Conservation (phyloP, 2,888 invertebrate genomes). For the Ryuthela nishihirai region DNA sequence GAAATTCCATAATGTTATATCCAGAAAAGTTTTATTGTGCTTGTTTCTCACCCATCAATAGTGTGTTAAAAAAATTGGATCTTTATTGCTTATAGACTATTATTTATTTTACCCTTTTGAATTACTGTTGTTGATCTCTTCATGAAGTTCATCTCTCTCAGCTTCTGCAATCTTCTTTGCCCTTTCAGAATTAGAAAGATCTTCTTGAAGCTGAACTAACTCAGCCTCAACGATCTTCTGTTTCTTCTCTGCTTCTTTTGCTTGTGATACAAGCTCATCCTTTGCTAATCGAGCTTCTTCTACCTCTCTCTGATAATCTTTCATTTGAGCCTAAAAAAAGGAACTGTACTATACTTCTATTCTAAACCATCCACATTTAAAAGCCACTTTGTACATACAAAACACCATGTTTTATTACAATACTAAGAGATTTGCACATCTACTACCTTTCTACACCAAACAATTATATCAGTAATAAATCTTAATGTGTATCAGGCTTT, state of each 20-base stretch:
- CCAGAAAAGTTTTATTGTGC: neutral
- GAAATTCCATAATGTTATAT: too few relatives aligned
- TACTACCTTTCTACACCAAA: too few relatives aligned
- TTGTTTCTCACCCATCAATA: too few relatives aligned
- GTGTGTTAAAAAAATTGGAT: too few relatives aligned
- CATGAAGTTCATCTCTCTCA: conserved; percentile 90
- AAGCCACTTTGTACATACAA: too few relatives aligned
- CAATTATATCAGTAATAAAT: too few relatives aligned
- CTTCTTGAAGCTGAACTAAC: conserved; percentile 78
- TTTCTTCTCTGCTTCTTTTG: conserved; percentile 83
- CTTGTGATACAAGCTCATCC: conserved; percentile 71
- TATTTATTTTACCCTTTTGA: conserved; percentile 50
- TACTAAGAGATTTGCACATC: too few relatives aligned
- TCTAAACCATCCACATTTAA: too few relatives aligned
- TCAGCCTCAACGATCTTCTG: conserved; percentile 90
- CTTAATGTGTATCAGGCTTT: too few relatives aligned
- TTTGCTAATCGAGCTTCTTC: conserved; percentile 81
- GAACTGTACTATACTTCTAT: too few relatives aligned
- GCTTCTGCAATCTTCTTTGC: conserved; percentile 80
- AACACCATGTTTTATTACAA: too few relatives aligned
- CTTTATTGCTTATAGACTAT: too few relatives aligned
- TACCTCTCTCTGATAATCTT: conserved; percentile 84
- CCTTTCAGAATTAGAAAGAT: conserved; percentile 80
- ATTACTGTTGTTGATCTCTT: conserved; percentile 80
- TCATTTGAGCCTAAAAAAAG: conserved; percentile 64